Evolutionary conservation across 2,888 invertebrate species (phyloP), one percentile per base, ranked within the genome.

Genomic region (Lasioglossum vierecki): DNA sequence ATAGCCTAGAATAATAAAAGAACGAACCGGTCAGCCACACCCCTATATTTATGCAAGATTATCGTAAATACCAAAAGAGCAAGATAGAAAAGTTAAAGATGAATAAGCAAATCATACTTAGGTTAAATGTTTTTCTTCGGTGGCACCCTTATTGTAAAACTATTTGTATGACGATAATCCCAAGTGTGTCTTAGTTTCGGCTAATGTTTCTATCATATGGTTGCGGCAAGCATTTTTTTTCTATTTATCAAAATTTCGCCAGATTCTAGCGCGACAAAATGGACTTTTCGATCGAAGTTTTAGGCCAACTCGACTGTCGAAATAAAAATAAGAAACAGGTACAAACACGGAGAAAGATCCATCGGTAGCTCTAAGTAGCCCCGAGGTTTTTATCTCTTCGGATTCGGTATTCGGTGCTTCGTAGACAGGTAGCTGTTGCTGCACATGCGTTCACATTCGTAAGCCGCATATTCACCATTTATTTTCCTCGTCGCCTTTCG

Each of bases 321-420:
- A 89, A 90, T 81, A 88, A 90, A 90, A 92, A 91, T 90, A 92
- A 90, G 88, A 84, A 88, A 89, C 86, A 83, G 79, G 80, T 90
- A 91, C 91, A 93, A 93, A 93, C 91, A 93, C 91, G 85, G 88
- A 86, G 85, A 91, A 88, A 88, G 88, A 91, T 92, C 92, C 93
- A 93, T 93, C 91, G 92, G 90, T 90, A 90, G 84, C 80, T 88
- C 86, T 84, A 80, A 78, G 81, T 46, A 83, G 81, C 83, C 70
- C 89, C 85, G 87, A 88, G 85, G 87, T 92, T 89, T 89, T 88
- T 84, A 87, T 91, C 87, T 87, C 85, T 82, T 73, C 84, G 81
- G 83, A 88, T 84, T 90, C 83, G 68, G 74, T 85, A 88, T 84
- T 90, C 83, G 71, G 74, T 85, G 86, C 82, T 88, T 88, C 83